Conservation (phyloP, 1,140 invertebrate species). For the Marisa cornuarietis region DNA sequence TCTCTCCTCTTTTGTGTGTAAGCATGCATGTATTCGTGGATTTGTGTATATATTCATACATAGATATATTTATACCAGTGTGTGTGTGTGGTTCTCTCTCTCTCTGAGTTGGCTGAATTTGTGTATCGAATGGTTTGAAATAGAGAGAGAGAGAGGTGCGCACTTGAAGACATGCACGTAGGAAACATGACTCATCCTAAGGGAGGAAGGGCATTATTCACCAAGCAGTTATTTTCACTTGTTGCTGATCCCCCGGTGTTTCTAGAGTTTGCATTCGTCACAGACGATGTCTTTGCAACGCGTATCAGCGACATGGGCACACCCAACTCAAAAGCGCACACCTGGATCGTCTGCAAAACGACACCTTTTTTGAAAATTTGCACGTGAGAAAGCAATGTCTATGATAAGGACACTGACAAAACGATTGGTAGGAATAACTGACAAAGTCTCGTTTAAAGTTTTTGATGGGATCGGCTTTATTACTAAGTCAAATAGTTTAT, state of each 20-base stretch:
- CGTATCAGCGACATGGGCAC: conserved; percentile 76
- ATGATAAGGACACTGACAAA: too few relatives aligned
- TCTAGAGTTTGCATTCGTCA: conserved; percentile 68
- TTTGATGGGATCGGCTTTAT: too few relatives aligned
- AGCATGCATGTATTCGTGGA: not conserved
- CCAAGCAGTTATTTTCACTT: conserved; percentile 71
- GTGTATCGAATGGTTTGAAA: too few relatives aligned
- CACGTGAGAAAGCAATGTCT: too few relatives aligned
- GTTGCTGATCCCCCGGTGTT: conserved; percentile 78
- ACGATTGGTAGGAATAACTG: too few relatives aligned
- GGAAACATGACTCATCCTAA: too few relatives aligned
- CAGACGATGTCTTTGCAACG: conserved; percentile 75
- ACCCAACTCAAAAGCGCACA: conserved; percentile 78
- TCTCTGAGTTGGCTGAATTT: too few relatives aligned
- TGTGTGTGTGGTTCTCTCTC: conserved; percentile 15
- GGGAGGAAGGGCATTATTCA: not conserved
- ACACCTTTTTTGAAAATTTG: too few relatives aligned
- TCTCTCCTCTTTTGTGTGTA: not conserved
- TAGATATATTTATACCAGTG: not conserved
- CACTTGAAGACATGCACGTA: too few relatives aligned
- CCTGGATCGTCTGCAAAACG: conserved; percentile 76
- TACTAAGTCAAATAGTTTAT: too few relatives aligned
- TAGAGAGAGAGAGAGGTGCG: not conserved
- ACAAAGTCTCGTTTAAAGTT: too few relatives aligned
- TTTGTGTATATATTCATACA: not conserved